Evolutionary conservation across 2,113 vertebrate genomes (phyloP), one percentile per base, ranked within the genome.

Genomic region (Pseudorhombus dupliciocellatus): DNA sequence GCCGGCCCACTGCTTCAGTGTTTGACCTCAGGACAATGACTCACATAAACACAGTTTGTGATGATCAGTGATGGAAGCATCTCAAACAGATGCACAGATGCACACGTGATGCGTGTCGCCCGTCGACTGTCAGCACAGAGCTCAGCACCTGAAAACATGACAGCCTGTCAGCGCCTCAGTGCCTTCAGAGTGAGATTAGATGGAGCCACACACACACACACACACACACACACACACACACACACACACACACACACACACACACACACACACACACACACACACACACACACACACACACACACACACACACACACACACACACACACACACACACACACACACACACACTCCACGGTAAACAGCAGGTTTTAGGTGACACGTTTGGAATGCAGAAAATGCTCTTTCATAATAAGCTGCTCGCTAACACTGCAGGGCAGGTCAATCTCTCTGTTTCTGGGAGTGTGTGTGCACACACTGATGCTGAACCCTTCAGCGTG

Each of bases 281-380:
- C 46, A 44, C 42, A 51, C 50, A 63, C 60, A 65, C 12, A 52
- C 24, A 26, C 24, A 26, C 14, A 80, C 60, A 78, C 72, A 51
- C 58, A 7, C 51, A 60, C 58, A 65, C 57, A 69, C 37, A 37
- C 64, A 20, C 50, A 56, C 53, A 65, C 63, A 59, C 48, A 26
- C 62, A 63, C 46, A 7, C 20, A 18, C 16, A 7, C 46, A 18
- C 46, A 18, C 46, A 44, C 42, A 51, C 50, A 63, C 60, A 65
- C 12, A 52, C 24, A 26, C 24, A 26, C 14, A 80, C 60, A 78
- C 72, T 74, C 58, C 74, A 59, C 59, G 73, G 73, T 86, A 87
- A 89, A 89, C 84, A 89, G 50, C 71, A 83, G 76, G 87, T 87
- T 89, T 87, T 83, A 83, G 68, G 78, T 88, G 87, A 90, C 88